Evolutionary conservation across 2,113 vertebrate species (phyloP), one percentile per base, ranked within the genome.

Genomic region (Albula glossodonta): DNA sequence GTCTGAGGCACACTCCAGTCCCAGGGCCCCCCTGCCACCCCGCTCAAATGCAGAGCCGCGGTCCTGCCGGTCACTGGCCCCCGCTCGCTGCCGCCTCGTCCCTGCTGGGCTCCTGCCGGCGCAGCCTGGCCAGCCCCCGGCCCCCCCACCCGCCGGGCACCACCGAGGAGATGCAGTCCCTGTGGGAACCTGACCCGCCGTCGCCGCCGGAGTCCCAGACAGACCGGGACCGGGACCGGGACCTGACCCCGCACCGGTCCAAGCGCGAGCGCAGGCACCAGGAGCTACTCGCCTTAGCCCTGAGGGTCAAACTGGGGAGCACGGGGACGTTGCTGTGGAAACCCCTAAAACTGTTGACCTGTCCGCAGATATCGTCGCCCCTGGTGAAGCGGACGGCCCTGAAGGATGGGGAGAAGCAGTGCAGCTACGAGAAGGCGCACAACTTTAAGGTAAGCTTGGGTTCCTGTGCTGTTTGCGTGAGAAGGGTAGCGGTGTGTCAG

Each of bases 391-490:
- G 96, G 91, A 96, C 95, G 77, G 96, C 97, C 84, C 94, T 99
- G 94, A 97, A 96, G 63, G 97, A 98, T 84, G 96, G 95, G 0
- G 97, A 98, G 95, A 98, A 97, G 93, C 96, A 97, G 86, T 98
- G 95, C 96, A 97, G 96, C 93, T 99, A 99, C 63, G 97, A 99
- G 92, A 99, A 99, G 96, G 96, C 97, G 88, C 98, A 99, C 94
- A 99, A 99, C 95, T 99, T 99, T 88, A 99, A 99, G 98, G 98
- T 99, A 95, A 97, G 96, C 19, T 41, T 41, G 31, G 1, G 31
- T 41, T 41, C 31, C 31, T 41, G 31, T 5, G 49, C 10, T 53
- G 53, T 51, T 77, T 50, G 9, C 10, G n/a, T 51, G 9, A 78
- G 80, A 52, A 74, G 31, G 31, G 5, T 4, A 51, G 78, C 5